Evolutionary conservation across 2,888 invertebrate species (phyloP), one percentile per base, ranked within the genome.

Genomic region (Amphimallon solstitiale): DNA sequence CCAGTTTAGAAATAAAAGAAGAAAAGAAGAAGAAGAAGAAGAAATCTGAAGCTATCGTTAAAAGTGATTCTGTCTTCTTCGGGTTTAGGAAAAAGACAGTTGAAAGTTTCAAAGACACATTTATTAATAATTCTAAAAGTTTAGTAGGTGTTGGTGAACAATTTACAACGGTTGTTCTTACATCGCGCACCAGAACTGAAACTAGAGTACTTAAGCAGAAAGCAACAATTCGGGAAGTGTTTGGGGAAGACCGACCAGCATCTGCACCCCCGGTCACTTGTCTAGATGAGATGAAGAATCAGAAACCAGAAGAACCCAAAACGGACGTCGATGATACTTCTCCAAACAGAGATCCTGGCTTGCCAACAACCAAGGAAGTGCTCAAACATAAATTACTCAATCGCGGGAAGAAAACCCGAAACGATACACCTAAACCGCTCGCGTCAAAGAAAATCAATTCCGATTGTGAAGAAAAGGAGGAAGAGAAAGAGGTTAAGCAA

Each of bases 211-310:
- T 88, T 71, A 91, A 92, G 79, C 90, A 90, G 76, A 85, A 90
- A 74, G 92, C 92, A 43, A 91, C 92, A 2, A 92, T 93, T 45
- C 89, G 92, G 72, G 92, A 93, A 82, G 92, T 93, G 1, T 93
- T 94, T 79, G 93, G 93, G 0, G 86, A 87, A 68, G 93, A 93
- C 75, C 85, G 93, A 43, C 92, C 94, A 0, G 92, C 93, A 0
- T 93, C 93, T 0, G 93, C 93, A 0, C 93, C 93, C 0, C 93
- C 93, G 0, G 85, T 86, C 68, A 86, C 89, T 1, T 88, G 87
- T 74, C 84, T 86, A 2, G 85, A 86, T 77, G 72, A 78, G 45
- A 59, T 65, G 69, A 60, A 84, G 78, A 75, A 66, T 64, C 63
- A 69, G 69, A 43, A 70, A 70, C 56, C 69, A 71, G 63, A 73